Conservation (phyloP, 2,888 invertebrate genomes). For the Unio delphinus region DNA sequence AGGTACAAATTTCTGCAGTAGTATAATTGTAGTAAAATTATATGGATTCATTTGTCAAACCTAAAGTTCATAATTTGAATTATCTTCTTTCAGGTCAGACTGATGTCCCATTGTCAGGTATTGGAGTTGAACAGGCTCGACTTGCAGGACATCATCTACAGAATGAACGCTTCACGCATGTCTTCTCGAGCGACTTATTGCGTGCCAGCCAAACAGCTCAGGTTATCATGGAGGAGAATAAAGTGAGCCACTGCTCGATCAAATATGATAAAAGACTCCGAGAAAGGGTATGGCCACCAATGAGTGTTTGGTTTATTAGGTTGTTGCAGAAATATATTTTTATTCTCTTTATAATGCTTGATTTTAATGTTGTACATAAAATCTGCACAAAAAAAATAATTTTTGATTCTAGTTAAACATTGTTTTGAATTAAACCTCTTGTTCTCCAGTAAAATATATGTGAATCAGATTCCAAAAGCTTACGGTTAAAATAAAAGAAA, state of each 20-base stretch:
- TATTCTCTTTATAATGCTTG: too few relatives aligned
- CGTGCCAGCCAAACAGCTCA: conserved; percentile 60
- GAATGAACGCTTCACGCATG: conserved; percentile 61
- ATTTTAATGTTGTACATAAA: too few relatives aligned
- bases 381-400: too few relatives aligned
- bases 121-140: conserved; percentile 59
- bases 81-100: conserved; percentile 54
- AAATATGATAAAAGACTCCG: conserved; percentile 53
- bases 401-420: too few relatives aligned
- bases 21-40: background rate
- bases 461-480: too few relatives aligned
- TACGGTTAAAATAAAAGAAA: too few relatives aligned
- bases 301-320: background rate
- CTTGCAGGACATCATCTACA: conserved; percentile 56
- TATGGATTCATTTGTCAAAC: background rate
- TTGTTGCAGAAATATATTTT: too few relatives aligned
- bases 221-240: conserved; percentile 49
- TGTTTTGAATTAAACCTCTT: too few relatives aligned
- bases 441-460: too few relatives aligned
- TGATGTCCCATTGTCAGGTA: conserved; percentile 58
- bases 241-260: conserved; percentile 36
- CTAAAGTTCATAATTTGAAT: too few relatives aligned
- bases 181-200: conserved; percentile 62
- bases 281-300: conserved; percentile 53
- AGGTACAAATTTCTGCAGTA: too few relatives aligned